These are phyloP conservation scores for Polypedilum vanderplanki DNA, from an alignment of 1,140 invertebrate species.

Conservation along the genomic window DNA sequence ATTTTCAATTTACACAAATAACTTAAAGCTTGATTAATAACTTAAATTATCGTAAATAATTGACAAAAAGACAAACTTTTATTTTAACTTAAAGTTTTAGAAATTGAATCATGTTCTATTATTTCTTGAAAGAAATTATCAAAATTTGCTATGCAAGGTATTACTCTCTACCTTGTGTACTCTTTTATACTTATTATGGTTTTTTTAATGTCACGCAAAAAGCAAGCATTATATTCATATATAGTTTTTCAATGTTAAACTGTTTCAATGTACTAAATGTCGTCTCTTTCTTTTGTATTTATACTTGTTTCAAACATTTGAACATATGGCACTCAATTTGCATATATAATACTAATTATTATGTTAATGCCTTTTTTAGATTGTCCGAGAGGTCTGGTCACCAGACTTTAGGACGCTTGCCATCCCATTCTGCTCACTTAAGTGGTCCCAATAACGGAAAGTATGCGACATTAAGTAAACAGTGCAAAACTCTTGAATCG, in stretches of 20 bases:
- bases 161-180: no score
- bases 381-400: slow-evolving; percentile 36
- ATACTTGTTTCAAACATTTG: not conserved
- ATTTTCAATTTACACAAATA: no score
- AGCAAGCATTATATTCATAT: not conserved
- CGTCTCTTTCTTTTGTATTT: not conserved
- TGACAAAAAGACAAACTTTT: no score
- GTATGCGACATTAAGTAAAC: slow-evolving; percentile 85
- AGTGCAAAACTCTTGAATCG: slow-evolving; percentile 89
- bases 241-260: no score
- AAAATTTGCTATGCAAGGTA: no score
- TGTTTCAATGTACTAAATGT: not conserved
- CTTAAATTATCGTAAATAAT: no score
- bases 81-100: no score
- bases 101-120: no score
- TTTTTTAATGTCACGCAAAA: not conserved
- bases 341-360: not conserved
- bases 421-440: slow-evolving; percentile 41
- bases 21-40: no score
- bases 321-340: not conserved
- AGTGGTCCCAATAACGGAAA: slow-evolving; percentile 62
- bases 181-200: not conserved
- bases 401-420: slow-evolving; percentile 49
- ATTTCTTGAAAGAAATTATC: no score
- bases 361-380: not conserved